Base-by-base conservation (phyloP, 2,113 vertebrate species). In the Psephotus haematonotus region DNA sequence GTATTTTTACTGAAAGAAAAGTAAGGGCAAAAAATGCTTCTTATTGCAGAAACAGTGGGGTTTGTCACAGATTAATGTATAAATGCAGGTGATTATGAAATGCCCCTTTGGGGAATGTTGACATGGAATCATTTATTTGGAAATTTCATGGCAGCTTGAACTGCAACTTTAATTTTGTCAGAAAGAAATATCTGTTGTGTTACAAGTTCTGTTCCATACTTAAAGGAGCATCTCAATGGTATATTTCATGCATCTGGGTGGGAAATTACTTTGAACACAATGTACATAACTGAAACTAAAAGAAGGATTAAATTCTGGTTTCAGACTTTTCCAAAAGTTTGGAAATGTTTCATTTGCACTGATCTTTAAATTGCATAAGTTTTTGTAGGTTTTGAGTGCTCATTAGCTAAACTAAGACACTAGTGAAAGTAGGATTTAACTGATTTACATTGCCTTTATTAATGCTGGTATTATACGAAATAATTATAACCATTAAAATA, bases 1-100 rank as follows among this genome's bases (percentile, higher is more conserved):
- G 97, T 97, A 96, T 97, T 98, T 88, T 97, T 96, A 90, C 82
- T 93, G 78, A 87, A 97, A 81, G 88, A 96, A 96, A 91, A 94
- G 68, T 92, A 95, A 95, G 79, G 95, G 68, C 65, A 95, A 96
- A 98, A 98, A 96, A 88, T 74, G 16, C 52, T 97, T 94, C 94
- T 97, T 96, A 67, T 91, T 97, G 70, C 81, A 94, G 84, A 96
- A 96, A 88, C 89, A 87, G 75, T 92, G 76, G 33, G 91, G 95
- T 95, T 96, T 96, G 86, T 97, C 75, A 90, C 88, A 95, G 88
- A 94, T 92, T 92, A 95, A 96, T 94, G 46, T 90, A 88, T 93
- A 93, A 93, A 90, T 82, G 62, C 97, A 97, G 74, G 86, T 55
- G 46, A 68, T 94, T 96, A 65, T 94, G 91, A 96, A 91, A 93